Base-by-base conservation (phyloP, 1,140 invertebrate genomes). In the Anthonomus grandis region DNA sequence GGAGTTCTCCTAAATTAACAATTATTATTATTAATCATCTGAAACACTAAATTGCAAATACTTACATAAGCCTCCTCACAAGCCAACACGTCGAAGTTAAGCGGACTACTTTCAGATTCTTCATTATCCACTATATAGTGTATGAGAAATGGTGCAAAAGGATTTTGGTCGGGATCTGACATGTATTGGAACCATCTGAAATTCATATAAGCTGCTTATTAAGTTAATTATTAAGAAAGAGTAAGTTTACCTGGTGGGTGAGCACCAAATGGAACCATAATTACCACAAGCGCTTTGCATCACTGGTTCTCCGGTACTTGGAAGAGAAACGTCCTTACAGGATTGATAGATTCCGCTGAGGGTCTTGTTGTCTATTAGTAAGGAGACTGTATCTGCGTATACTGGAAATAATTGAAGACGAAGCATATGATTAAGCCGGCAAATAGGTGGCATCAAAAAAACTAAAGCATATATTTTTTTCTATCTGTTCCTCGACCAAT, bases 281-380 rank as follows among this genome's bases (percentile, higher is more conserved):
- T 65, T 68, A 0, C 84, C 85, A 72, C 90, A 93, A 62, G 85
- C 78, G 3, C 89, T 55, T 52, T 82, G 82, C 67, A 93, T 78
- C 13, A 84, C 87, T n/a, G 80, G 77, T 27, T 77, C 67, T 17
- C 89, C 87, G 2, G 80, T 82, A 17, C 82, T 77, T 0, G 89
- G 84, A 58, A 83, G 71, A 6, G 84, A 66, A 9, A 86, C 78
- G 0, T 75, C 68, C n/a, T 74, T 70, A 52, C 85, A 87, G 0
- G 87, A 90, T 13, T 86, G 73, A 63, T 81, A 90, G n/a, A 87
- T 78, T 0, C 66, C 73, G 10, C 80, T 59, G 21, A 83, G 81
- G 62, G 82, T 89, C 3, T 79, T 62, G 34, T 83, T 74, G 10
- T 78, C 71, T 0, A 91, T 51, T 36, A 76, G 73, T 2, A 52